Conservation (phyloP, 2,888 invertebrate genomes). For the Drosophila phalerata region DNA sequence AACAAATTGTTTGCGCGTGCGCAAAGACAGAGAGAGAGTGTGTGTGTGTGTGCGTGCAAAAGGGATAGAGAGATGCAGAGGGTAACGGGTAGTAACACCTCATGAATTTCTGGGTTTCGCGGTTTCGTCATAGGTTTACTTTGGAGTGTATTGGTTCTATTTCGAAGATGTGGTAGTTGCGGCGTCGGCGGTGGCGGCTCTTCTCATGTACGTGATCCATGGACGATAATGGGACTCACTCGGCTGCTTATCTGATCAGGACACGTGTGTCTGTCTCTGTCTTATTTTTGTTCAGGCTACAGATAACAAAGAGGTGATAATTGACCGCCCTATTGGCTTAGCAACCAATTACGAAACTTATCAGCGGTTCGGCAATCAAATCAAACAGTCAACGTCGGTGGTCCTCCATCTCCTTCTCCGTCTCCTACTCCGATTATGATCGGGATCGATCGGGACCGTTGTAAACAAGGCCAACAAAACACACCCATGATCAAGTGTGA, state of each 20-base stretch:
- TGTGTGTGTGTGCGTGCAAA: too few relatives aligned
- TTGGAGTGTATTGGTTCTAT: conserved; percentile 20
- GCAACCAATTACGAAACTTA: conserved; percentile 76
- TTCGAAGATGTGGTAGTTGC: conserved; percentile 49
- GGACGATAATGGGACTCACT: conserved; percentile 37
- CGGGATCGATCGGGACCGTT: conserved; percentile 26
- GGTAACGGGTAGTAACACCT: conserved; percentile 48
- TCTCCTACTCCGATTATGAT: conserved; percentile 40
- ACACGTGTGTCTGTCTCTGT: conserved; percentile 44
- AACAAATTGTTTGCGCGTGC: conserved; percentile 64
- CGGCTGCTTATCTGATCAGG: conserved; percentile 66
- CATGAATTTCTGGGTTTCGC: conserved; percentile 37
- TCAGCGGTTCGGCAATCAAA: conserved; percentile 62
- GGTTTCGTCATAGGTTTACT: conserved; percentile 47
- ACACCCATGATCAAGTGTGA: conserved; percentile 71
- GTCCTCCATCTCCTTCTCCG: conserved; percentile 30
- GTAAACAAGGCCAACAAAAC: conserved; percentile 50
- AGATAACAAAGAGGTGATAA: conserved; percentile 83
- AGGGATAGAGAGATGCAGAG: neutral
- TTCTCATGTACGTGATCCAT: conserved; percentile 66
- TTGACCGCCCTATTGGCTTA: conserved; percentile 76
- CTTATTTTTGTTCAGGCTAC: conserved; percentile 8
- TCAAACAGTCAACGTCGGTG: conserved; percentile 66
- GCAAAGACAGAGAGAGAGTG: conserved; percentile 1
- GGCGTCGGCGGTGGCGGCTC: conserved; percentile 48